Percentiles rank a stretch among this genome's conserved stretches.
These are phyloP conservation scores for Ormyrus nitidulus DNA, from an alignment of 2,888 invertebrate genomes.

Conservation along the genomic window DNA sequence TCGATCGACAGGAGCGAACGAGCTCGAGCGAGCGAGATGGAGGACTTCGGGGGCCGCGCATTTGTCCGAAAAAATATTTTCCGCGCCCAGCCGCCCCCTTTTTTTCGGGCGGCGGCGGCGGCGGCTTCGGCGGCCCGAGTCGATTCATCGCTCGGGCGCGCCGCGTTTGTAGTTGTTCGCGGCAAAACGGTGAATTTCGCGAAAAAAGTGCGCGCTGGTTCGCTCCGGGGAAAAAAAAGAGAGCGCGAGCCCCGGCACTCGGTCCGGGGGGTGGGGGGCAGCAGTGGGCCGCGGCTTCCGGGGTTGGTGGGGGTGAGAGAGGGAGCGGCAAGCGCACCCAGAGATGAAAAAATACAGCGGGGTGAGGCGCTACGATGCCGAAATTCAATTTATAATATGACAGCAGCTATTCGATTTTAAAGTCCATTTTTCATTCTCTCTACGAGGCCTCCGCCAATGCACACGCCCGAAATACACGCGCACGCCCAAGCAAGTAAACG, in stretches of 20 bases:
- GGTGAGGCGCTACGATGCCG: constrained; percentile 65
- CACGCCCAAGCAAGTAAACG: constrained; percentile 52
- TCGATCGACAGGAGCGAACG: constrained; percentile 35
- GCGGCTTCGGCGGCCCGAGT: not conserved
- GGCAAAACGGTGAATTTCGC: constrained; percentile 59
- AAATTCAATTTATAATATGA: constrained; percentile 74
- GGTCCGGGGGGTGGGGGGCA: constrained; percentile 5
- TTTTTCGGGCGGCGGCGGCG: not conserved
- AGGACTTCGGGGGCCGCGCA: constrained; percentile 16
- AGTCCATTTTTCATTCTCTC: constrained; percentile 71
- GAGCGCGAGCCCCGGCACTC: constrained; percentile 17
- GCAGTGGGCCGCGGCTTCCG: constrained; percentile 5
- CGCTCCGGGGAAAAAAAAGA: constrained; percentile 28
- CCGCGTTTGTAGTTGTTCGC: constrained; percentile 52
- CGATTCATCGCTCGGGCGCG: constrained; percentile 36
- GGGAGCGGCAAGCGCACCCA: constrained; percentile 41
- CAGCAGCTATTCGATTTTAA: constrained; percentile 73
- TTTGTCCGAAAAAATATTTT: constrained; percentile 56
- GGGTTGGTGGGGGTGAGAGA: not conserved
- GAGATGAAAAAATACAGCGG: constrained; percentile 61
- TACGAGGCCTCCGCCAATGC: constrained; percentile 35
- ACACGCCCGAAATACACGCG: constrained; percentile 16
- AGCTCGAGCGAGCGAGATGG: not conserved
- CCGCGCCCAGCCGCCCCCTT: constrained; percentile 6
- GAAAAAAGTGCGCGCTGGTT: constrained; percentile 58